Percentiles rank a stretch among this genome's conserved stretches.
Conservation (phyloP, 2,113 vertebrate species). For the Hippoglossus stenolepis region DNA sequence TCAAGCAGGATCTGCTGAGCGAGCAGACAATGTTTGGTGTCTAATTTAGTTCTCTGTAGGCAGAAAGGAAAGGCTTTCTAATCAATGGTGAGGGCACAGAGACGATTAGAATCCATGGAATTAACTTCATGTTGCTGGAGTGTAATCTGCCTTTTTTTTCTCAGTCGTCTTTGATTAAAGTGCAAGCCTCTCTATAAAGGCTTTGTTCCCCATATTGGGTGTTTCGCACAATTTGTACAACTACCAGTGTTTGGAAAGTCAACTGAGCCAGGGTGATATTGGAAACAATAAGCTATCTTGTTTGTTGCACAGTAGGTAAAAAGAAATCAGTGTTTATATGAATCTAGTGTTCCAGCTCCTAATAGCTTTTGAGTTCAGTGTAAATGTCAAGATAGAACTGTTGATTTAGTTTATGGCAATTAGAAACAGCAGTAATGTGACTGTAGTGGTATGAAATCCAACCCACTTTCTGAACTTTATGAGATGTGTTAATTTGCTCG, state of each 20-base stretch:
- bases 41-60: conserved; percentile 57
- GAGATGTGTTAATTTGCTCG: not conserved
- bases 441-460: not conserved
- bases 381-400: conserved; percentile 5
- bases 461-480: not conserved
- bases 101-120: conserved; percentile 54
- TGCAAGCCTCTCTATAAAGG: conserved; percentile 7
- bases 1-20: conserved; percentile 53
- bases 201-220: conserved; percentile 22
- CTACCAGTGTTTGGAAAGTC: conserved; percentile 19
- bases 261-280: conserved; percentile 7
- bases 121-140: conserved; percentile 28
- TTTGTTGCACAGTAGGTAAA: conserved; percentile 4
- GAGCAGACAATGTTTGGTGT: conserved; percentile 56
- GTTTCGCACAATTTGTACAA: conserved; percentile 22
- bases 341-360: too few relatives aligned
- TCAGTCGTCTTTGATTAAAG: conserved; percentile 49
- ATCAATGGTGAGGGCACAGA: conserved; percentile 54
- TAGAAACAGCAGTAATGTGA: not conserved
- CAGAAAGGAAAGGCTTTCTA: conserved; percentile 53
- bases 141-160: conserved; percentile 11
- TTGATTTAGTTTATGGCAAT: conserved; percentile 5
- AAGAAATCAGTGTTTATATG: not conserved
- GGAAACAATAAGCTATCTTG: not conserved
- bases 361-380: not conserved